phyloP scores from a whole-genome alignment of 2,113 vertebrate genomes.

The Sakesphorus luctuosus region DNA sequence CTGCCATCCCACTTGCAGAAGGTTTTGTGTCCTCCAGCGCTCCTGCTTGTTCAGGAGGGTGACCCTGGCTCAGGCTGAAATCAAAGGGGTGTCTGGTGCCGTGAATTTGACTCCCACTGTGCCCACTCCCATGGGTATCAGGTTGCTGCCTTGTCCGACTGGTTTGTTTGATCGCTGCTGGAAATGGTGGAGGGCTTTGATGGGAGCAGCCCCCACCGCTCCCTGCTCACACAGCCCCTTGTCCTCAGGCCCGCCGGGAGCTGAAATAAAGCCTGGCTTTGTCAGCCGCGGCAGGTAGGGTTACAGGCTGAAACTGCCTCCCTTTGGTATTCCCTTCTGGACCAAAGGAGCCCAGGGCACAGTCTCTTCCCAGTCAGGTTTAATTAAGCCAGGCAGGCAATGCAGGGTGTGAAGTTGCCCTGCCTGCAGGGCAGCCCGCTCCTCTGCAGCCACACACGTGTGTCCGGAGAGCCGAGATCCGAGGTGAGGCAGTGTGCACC shows the following conservation, averaged over 20 bases:
- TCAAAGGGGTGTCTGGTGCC: constrained; percentile 46
- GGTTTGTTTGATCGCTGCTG: constrained; percentile 71
- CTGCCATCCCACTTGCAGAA: background rate
- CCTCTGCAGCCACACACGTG: background rate
- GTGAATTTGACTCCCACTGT: background rate
- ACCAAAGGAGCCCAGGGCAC: background rate
- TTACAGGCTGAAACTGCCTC: constrained; percentile 47
- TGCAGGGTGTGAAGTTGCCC: constrained; percentile 67
- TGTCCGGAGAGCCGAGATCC: background rate
- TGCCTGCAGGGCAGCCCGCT: background rate
- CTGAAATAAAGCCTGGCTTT: constrained; percentile 56
- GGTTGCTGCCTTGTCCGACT: constrained; percentile 68
- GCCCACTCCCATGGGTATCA: constrained; percentile 71
- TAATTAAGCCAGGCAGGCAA: constrained; percentile 44
- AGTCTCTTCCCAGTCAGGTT: constrained; percentile 48
- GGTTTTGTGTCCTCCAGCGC: constrained; percentile 17
- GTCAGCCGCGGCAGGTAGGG: background rate
- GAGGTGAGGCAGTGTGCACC: accelerated
- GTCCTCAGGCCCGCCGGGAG: background rate
- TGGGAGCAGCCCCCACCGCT: constrained; percentile 42
- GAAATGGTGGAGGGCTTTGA: constrained; percentile 65
- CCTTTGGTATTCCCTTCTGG: background rate
- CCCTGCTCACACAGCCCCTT: background rate
- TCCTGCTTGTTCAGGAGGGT: background rate
- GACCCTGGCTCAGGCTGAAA: background rate